phyloP scores from a whole-genome alignment of 2,888 invertebrate species.

The Rhogogaster chlorosoma region DNA sequence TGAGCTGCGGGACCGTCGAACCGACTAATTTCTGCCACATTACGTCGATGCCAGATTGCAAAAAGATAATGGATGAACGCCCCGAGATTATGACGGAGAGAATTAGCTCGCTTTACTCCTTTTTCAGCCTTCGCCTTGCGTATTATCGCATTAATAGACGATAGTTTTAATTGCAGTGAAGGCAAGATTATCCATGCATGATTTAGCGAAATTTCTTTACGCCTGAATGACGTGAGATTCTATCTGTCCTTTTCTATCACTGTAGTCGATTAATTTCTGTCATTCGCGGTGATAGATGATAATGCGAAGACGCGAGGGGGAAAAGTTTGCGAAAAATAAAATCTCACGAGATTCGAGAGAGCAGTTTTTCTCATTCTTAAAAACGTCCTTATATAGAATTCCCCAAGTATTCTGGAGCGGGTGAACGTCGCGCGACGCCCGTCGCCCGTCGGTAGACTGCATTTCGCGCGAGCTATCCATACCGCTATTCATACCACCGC shows the following conservation, averaged over 20 bases:
- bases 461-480: slow-evolving; percentile 71
- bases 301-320: not conserved
- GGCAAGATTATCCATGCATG: not conserved
- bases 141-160: not conserved
- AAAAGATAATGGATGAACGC: slow-evolving; percentile 33
- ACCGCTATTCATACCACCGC: slow-evolving; percentile 58
- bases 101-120: not conserved
- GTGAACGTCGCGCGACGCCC: slow-evolving; percentile 12
- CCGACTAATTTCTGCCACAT: slow-evolving; percentile 48
- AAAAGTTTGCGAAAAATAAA: not conserved
- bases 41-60: slow-evolving; percentile 48
- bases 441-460: slow-evolving; percentile 53
- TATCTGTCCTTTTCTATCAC: not conserved
- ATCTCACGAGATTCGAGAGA: not conserved
- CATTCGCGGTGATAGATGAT: not conserved
- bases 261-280: not conserved
- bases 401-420: not conserved
- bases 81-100: not conserved
- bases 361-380: not conserved
- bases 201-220: not conserved
- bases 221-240: not conserved
- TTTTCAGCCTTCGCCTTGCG: not conserved
- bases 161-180: not conserved
- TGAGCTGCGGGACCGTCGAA: slow-evolving; percentile 9
- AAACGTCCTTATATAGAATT: slow-evolving; percentile 19